phyloP scores from a whole-genome alignment of 2,888 invertebrate species.

The Tipula unca region DNA sequence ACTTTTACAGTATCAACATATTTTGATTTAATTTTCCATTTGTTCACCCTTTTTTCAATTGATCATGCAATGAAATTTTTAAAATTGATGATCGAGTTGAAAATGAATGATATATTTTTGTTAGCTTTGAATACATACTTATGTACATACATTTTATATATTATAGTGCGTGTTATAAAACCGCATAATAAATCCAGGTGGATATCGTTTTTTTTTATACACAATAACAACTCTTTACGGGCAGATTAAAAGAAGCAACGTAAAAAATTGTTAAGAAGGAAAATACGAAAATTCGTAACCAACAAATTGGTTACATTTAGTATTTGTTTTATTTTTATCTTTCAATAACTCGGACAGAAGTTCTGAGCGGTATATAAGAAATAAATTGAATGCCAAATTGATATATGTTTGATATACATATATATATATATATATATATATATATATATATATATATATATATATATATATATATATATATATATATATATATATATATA shows the following conservation, averaged over 20 bases:
- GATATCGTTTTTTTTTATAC: not conserved
- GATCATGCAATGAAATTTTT: not conserved
- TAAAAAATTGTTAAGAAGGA: not conserved
- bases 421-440: too few species aligned
- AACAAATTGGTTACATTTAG: not conserved
- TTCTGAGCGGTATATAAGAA: not conserved
- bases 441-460: too few species aligned
- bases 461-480: too few species aligned
- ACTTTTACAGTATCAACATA: not conserved
- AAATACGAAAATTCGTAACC: not conserved
- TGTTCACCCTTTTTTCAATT: not conserved
- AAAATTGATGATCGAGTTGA: not conserved
- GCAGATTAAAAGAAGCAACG: not conserved
- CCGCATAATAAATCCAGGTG: not conserved
- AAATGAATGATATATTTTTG: not conserved
- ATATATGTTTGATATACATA: not conserved
- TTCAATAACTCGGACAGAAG: not conserved
- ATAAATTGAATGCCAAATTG: conserved; percentile 4
- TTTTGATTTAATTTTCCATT: not conserved
- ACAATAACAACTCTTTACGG: not conserved
- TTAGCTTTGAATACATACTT: not conserved
- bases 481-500: too few species aligned
- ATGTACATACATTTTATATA: too few species aligned
- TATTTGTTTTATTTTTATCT: not conserved
- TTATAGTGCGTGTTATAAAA: not conserved